Base-by-base conservation (phyloP, 2,797 vertebrate genomes). In the Sebastes trivittatus region DNA sequence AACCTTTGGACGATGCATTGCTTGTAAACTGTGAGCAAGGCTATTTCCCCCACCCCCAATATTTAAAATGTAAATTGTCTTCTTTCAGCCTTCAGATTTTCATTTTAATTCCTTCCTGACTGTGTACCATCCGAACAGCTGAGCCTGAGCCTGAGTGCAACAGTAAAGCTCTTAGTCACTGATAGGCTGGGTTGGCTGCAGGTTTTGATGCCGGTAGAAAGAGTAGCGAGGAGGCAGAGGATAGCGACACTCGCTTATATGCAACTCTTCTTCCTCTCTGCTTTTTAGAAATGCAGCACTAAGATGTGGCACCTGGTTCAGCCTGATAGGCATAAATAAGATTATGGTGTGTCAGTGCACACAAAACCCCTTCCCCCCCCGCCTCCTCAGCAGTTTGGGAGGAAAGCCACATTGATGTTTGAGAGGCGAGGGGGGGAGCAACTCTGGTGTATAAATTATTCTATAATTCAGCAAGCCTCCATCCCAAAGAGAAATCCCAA, bases 301-400 rank as follows among this genome's bases (percentile, higher is more conserved):
- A 36, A 79, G 58, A 84, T 25, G 62, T 18, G 34, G 73, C 86
- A 90, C 83, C 88, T 91, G 89, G 72, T 75, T 62, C 8, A 10
- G 75, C 82, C 85, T 63, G 81, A 91, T 88, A 56, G 70, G 69
- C 58, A 58, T 83, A 89, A 93, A 93, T 89, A 83, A 63, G 78
- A 87, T 91, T 80, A 91, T 18, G 42, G 70, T 63, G 80, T 56
- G 85, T 84, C 49, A 49, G 76, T 52, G 49, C 22, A 22, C 27
- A 67, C 42, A 59, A 56, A 68, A 60, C 61, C 25, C 32, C 20
- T 74, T 32, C 61, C 5, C 66, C 59, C 56, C 62, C 34, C 73
- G 90, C 92, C 62, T 71, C 32, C 77, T 95, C 90, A 93, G 93
- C 92, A 85, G 61, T 89, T 93, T 82, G 66, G 23, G 78, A 85